Percentiles rank a stretch among this genome's conserved stretches.
Evolutionary conservation across 2,797 vertebrate genomes (phyloP).

Genomic region (Acanthurus lineatus): DNA sequence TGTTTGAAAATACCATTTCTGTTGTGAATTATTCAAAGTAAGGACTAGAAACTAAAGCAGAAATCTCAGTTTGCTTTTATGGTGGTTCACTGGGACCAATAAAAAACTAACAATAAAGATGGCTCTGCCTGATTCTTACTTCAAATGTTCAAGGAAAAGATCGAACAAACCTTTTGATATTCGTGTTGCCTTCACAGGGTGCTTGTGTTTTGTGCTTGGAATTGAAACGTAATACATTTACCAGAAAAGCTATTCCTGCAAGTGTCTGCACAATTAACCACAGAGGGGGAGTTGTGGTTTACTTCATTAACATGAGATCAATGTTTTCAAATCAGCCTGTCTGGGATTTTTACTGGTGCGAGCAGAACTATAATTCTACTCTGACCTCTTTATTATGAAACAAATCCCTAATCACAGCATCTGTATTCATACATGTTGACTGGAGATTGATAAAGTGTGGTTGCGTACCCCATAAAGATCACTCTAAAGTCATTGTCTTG

Average conservation of each 20-base stretch:
- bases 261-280: slow-evolving; percentile 44
- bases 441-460: not conserved
- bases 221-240: slow-evolving; percentile 38
- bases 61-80: slow-evolving; percentile 48
- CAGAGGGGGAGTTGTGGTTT: slow-evolving; percentile 16
- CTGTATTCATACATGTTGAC: slow-evolving; percentile 4
- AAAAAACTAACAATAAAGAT: slow-evolving; percentile 19
- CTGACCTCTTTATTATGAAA: slow-evolving; percentile 44
- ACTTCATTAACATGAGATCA: slow-evolving; percentile 74
- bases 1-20: slow-evolving; percentile 54
- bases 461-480: not conserved
- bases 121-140: not conserved
- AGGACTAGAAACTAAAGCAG: slow-evolving; percentile 24
- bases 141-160: slow-evolving; percentile 10
- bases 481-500: no score
- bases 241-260: slow-evolving; percentile 28
- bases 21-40: slow-evolving; percentile 65
- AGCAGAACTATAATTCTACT: slow-evolving; percentile 51
- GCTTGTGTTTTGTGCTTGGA: slow-evolving; percentile 28
- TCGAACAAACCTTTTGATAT: slow-evolving; percentile 28
- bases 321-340: slow-evolving; percentile 72
- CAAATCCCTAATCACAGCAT: slow-evolving; percentile 14
- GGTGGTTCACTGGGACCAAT: slow-evolving; percentile 8
- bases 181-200: not conserved
- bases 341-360: slow-evolving; percentile 49